These are phyloP conservation scores for Cryptophagus acutangulus DNA, from an alignment of 2,888 invertebrate species.

Conservation along the genomic window DNA sequence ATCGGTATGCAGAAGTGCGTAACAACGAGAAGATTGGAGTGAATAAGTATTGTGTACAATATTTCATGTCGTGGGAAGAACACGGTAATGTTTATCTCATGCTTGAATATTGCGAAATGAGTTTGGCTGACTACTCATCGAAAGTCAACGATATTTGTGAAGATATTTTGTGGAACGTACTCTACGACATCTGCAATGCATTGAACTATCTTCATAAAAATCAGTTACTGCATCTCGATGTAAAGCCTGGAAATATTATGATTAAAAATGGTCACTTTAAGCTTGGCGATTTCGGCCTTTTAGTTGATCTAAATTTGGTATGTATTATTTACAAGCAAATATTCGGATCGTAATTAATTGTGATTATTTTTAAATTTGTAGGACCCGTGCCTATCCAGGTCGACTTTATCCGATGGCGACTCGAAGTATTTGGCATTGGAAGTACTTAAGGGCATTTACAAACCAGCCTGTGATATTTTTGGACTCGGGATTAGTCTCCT, in stretches of 20 bases:
- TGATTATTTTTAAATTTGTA: slow-evolving; percentile 1
- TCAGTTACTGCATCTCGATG: slow-evolving; percentile 67
- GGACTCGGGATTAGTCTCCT: slow-evolving; percentile 68
- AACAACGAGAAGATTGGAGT: slow-evolving; percentile 64
- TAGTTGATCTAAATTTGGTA: slow-evolving; percentile 57
- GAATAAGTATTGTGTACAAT: slow-evolving; percentile 62
- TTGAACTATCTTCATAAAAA: slow-evolving; percentile 64
- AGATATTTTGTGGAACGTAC: slow-evolving; percentile 59
- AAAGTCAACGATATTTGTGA: slow-evolving; percentile 57
- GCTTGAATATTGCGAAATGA: slow-evolving; percentile 64
- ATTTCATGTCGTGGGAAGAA: slow-evolving; percentile 71
- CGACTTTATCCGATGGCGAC: slow-evolving; percentile 63
- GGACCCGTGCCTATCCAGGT: too few relatives aligned
- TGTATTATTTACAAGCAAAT: slow-evolving; percentile 14
- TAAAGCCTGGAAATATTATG: slow-evolving; percentile 74
- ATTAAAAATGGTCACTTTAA: slow-evolving; percentile 63
- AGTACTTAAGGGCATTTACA: slow-evolving; percentile 57
- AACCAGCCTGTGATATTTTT: slow-evolving; percentile 69
- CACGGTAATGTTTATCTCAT: slow-evolving; percentile 62
- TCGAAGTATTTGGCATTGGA: slow-evolving; percentile 71
- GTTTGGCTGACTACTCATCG: slow-evolving; percentile 54
- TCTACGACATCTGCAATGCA: slow-evolving; percentile 61
- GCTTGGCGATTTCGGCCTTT: slow-evolving; percentile 70
- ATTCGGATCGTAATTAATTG: slow-evolving; percentile 5
- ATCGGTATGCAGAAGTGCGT: slow-evolving; percentile 60